phyloP scores from a whole-genome alignment of 23 tunicate genomes.

The Diplosoma virens region DNA sequence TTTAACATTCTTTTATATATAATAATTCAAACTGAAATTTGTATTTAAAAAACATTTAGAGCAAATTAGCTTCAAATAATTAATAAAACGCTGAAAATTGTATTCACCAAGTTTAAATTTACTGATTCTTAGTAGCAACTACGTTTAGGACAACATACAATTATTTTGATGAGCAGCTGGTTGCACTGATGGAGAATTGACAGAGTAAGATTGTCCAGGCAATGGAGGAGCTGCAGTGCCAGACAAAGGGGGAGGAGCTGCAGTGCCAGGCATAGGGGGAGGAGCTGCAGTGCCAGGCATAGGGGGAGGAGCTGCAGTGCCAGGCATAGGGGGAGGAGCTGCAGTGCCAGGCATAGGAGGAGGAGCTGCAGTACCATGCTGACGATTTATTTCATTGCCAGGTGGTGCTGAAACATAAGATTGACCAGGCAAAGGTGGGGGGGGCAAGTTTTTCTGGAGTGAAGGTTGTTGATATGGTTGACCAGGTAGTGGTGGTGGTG shows the following conservation, averaged over 20 bases:
- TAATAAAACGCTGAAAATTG: no score
- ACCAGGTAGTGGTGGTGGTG: constrained; percentile 55
- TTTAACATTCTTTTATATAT: no score
- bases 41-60: no score
- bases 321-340: constrained; percentile 7
- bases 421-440: constrained; percentile 45
- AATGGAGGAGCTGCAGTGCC: neutral
- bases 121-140: no score
- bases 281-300: neutral
- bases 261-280: constrained; percentile 13
- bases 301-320: neutral
- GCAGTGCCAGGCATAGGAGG: no score
- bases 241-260: neutral
- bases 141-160: no score
- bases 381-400: neutral
- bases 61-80: no score
- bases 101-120: no score
- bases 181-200: neutral
- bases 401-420: neutral
- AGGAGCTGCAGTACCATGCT: neutral
- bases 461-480: constrained; percentile 20
- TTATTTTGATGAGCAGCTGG: constrained; percentile 1
- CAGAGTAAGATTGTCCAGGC: neutral
- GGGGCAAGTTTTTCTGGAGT: neutral
- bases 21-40: no score